Percentiles rank a stretch among this genome's conserved stretches.
These are phyloP conservation scores for Otus scops DNA, from an alignment of 2,797 vertebrate genomes.

Conservation along the genomic window DNA sequence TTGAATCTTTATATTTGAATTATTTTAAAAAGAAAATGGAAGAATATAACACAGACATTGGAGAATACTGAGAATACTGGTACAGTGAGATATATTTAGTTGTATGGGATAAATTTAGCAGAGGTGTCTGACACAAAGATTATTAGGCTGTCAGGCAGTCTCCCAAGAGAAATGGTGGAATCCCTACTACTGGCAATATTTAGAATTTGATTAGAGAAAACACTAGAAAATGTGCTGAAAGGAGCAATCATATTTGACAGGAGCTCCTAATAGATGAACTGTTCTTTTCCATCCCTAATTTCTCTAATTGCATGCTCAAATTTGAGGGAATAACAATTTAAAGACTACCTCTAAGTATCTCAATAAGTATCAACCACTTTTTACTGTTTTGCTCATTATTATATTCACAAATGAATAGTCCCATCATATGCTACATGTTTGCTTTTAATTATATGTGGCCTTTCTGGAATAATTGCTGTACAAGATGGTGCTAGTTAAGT, in stretches of 20 bases:
- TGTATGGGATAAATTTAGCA: neutral
- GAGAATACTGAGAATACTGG: neutral
- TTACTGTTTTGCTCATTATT: constrained; percentile 1
- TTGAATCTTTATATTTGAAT: neutral
- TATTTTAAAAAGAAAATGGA: neutral
- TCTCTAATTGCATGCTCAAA: constrained; percentile 33
- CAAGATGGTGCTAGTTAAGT: constrained; percentile 26
- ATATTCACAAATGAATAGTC: constrained; percentile 1
- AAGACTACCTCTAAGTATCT: constrained; percentile 21
- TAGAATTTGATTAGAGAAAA: constrained; percentile 42
- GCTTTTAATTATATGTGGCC: constrained; percentile 31
- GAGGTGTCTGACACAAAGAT: constrained; percentile 15
- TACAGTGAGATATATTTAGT: constrained; percentile 5
- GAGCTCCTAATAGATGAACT: neutral
- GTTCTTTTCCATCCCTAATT: neutral
- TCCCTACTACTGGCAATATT: constrained; percentile 19
- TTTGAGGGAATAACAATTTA: constrained; percentile 38
- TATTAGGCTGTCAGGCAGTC: constrained; percentile 27
- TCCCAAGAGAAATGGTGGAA: constrained; percentile 24
- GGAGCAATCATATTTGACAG: constrained; percentile 10
- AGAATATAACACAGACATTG: neutral
- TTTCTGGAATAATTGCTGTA: constrained; percentile 37
- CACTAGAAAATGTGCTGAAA: constrained; percentile 30
- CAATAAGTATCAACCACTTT: neutral
- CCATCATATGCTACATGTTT: neutral